Base-by-base conservation (phyloP, 2,113 vertebrate species). In the Cricetomys ansorgei region DNA sequence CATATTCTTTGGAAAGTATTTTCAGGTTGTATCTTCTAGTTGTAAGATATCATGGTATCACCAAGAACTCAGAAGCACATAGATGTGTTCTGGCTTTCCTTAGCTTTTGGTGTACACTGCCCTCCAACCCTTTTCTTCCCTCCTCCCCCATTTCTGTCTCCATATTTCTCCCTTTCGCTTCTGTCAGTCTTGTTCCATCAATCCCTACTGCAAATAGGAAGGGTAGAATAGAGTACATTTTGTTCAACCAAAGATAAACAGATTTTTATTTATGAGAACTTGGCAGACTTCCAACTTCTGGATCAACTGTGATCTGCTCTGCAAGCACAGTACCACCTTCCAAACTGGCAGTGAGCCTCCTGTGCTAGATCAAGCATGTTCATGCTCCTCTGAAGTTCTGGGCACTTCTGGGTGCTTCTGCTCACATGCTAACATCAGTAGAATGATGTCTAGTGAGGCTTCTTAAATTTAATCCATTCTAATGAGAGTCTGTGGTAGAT, bases 191-290 rank as follows among this genome's bases (percentile, higher is more conserved):
- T 76, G 25, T 69, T 43, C 86, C 73, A n/a, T n/a, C n/a, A 89
- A 84, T 3, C 73, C 17, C 31, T 69, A 40, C 76, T 64, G 40
- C 88, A 43, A 95, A 89, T 21, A 27, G 65, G 67, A 43, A 91
- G 77, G 62, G 77, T 62, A 48, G 92, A 89, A 73, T 83, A 89
- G 67, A 92, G 31, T 6, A 69, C 93, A 59, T 96, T 88, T 75
- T 62, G 80, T 89, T 80, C 29, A 94, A 55, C 62, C 59, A 80
- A 12, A 91, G 73, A 89, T 45, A 76, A 67, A 31, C 72, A 12
- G 25, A 23, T 59, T 88, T 90, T 92, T 57, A 65, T 72, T 88
- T 81, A 73, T 88, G 62, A 92, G 62, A 31, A 13, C n/a, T 86
- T 80, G 70, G 69, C 69, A 53, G 19, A 29, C n/a, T 34, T 91